These are phyloP conservation scores for Hormiphora californensis DNA, from an alignment of 37 sponge, comb jelly and placozoan species.

Conservation along the genomic window DNA sequence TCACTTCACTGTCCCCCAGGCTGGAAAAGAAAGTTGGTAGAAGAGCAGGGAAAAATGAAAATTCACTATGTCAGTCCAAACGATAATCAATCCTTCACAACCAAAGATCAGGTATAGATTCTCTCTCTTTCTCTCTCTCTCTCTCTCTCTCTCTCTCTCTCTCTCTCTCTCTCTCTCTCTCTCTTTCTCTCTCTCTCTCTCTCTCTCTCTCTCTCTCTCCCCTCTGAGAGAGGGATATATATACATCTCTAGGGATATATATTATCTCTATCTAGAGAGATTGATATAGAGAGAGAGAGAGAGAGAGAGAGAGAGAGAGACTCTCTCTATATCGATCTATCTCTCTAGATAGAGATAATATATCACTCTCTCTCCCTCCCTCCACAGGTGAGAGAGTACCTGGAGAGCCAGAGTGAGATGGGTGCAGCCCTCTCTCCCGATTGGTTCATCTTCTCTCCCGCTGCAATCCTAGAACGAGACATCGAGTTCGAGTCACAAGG, in stretches of 20 bases:
- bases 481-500: slow-evolving; percentile 13
- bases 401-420: not conserved
- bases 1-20: not conserved
- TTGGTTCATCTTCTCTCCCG: slow-evolving; percentile 45
- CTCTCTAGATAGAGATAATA: too few relatives aligned
- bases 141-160: too few relatives aligned
- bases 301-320: too few relatives aligned
- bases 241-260: too few relatives aligned
- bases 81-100: slow-evolving; percentile 5
- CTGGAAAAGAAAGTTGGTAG: slow-evolving; percentile 47
- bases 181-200: too few relatives aligned
- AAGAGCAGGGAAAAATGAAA: not conserved
- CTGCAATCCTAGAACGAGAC: slow-evolving; percentile 29
- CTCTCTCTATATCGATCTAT: too few relatives aligned
- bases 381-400: slow-evolving; percentile 5
- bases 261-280: too few relatives aligned
- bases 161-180: too few relatives aligned
- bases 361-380: not conserved
- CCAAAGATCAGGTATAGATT: not conserved
- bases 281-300: too few relatives aligned
- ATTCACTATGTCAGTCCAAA: slow-evolving; percentile 46
- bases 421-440: slow-evolving; percentile 9
- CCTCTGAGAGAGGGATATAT: too few relatives aligned
- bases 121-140: not conserved
- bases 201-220: too few relatives aligned